A percentile compares a stretch with the other conserved stretches of the same genome.
Evolutionary conservation across 2,888 invertebrate species (phyloP).

Genomic region (Thymelicus sylvestris): DNA sequence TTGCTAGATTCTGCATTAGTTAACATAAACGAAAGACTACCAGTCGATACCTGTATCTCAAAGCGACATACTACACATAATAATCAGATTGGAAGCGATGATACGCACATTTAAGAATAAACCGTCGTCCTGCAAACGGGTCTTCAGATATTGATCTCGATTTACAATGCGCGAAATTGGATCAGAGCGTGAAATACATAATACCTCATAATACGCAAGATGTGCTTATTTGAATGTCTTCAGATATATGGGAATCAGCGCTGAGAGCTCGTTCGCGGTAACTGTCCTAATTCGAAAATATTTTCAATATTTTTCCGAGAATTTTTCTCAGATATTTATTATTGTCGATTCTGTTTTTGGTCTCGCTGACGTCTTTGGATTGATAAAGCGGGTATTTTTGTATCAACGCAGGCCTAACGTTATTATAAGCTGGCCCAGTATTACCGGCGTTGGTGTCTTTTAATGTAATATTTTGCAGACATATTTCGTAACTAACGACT

Average conservation of each 20-base stretch:
- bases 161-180: slow-evolving; percentile 63
- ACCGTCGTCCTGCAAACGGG: slow-evolving; percentile 40
- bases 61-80: slow-evolving; percentile 2
- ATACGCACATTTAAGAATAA: slow-evolving; percentile 36
- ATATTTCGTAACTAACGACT: neutral
- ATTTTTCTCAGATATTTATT: neutral
- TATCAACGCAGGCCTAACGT: neutral
- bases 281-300: neutral
- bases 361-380: slow-evolving; percentile 1
- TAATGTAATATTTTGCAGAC: neutral
- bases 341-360: neutral
- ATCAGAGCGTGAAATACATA: slow-evolving; percentile 63
- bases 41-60: neutral
- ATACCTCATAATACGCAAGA: too few relatives aligned
- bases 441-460: neutral
- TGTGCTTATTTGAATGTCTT: slow-evolving; percentile 6
- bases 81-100: slow-evolving; percentile 24
- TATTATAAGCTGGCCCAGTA: too few relatives aligned
- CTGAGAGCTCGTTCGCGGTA: neutral
- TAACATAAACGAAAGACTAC: neutral
- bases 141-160: slow-evolving; percentile 55
- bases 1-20: neutral
- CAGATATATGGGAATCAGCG: neutral
- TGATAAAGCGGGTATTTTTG: slow-evolving; percentile 7
- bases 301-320: neutral